phyloP scores from a whole-genome alignment of 2,888 invertebrate genomes.

The Rhodophaea formosa region DNA sequence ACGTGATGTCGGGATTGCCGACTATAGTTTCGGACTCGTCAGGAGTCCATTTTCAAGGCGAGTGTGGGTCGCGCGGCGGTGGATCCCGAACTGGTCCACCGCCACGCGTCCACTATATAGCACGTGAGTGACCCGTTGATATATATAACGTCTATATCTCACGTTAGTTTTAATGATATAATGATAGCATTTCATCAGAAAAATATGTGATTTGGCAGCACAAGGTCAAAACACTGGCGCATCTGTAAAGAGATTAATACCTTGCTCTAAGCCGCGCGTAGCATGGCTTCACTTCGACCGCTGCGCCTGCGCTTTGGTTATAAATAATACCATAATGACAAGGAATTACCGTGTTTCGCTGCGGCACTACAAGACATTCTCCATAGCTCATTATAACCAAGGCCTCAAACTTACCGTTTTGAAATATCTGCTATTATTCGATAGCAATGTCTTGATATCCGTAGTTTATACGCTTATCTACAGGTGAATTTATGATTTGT shows the following conservation, averaged over 20 bases:
- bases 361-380: slow-evolving; percentile 60
- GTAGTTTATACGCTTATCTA: slow-evolving; percentile 18
- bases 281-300: slow-evolving; percentile 46
- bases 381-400: slow-evolving; percentile 59
- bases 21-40: no score
- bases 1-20: no score
- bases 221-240: neutral
- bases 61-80: no score
- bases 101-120: no score
- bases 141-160: no score
- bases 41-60: no score
- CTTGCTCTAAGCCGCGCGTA: slow-evolving; percentile 39
- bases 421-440: slow-evolving; percentile 39
- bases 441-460: slow-evolving; percentile 22
- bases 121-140: no score
- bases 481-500: neutral
- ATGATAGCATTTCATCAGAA: no score
- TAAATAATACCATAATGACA: slow-evolving; percentile 79
- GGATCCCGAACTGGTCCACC: no score
- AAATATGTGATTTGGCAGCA: no score
- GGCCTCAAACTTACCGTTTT: slow-evolving; percentile 52
- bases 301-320: slow-evolving; percentile 60
- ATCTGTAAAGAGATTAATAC: neutral
- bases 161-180: no score
- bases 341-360: slow-evolving; percentile 72